phyloP scores from a whole-genome alignment of 2,888 invertebrate species.

The Cyaniris semiargus region DNA sequence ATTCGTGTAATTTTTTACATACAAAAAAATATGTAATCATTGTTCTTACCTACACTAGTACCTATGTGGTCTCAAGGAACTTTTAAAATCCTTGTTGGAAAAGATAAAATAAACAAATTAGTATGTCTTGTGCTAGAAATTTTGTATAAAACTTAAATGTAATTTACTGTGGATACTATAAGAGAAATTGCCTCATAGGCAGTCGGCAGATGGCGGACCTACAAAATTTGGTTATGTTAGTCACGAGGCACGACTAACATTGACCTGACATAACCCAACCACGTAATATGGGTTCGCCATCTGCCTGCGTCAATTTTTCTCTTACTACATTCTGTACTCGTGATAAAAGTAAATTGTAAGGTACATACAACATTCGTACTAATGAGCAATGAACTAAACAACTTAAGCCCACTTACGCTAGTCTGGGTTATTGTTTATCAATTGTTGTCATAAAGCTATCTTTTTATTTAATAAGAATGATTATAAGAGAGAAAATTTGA shows the following conservation, averaged over 20 bases:
- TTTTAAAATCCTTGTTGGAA: neutral
- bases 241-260: no score
- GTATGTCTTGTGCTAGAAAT: neutral
- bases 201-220: neutral
- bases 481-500: no score
- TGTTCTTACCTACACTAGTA: no score
- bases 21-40: no score
- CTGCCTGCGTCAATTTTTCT: no score
- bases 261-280: no score
- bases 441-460: no score
- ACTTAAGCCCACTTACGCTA: slow-evolving; percentile 23
- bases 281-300: no score
- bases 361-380: neutral
- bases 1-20: neutral
- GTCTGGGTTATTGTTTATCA: no score
- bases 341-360: neutral
- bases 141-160: neutral
- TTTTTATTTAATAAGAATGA: no score
- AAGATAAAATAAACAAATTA: neutral
- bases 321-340: no score
- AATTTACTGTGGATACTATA: neutral
- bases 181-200: neutral
- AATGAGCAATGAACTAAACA: neutral
- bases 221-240: neutral
- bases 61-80: neutral